phyloP scores from a whole-genome alignment of 23 tunicate genomes.

The Phallusia fumigata region DNA sequence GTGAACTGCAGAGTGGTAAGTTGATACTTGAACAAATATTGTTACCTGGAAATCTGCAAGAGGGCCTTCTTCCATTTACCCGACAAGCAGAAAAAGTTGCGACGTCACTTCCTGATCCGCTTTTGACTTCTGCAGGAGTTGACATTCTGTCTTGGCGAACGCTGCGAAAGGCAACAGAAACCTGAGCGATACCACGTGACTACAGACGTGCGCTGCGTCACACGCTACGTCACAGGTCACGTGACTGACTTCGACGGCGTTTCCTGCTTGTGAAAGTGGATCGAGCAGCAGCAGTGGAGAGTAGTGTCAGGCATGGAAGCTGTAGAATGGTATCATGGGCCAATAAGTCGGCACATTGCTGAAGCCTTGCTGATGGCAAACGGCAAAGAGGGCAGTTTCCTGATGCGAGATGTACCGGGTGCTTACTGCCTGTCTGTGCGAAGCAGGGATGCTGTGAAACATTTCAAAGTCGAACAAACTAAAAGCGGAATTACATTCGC shows the following conservation, averaged over 20 bases:
- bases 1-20: no score
- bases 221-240: background rate
- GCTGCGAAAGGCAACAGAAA: background rate
- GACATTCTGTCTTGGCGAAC: no score
- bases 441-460: constrained; percentile 64
- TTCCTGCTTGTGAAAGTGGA: constrained; percentile 11
- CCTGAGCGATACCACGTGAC: background rate
- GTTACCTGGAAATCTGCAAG: no score
- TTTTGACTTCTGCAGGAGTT: no score
- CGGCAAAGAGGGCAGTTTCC: constrained; percentile 72
- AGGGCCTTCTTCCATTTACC: no score
- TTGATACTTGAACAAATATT: no score
- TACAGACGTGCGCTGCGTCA: background rate
- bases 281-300: background rate
- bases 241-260: background rate
- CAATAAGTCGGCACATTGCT: constrained; percentile 56
- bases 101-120: no score
- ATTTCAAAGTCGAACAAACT: constrained; percentile 65
- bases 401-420: constrained; percentile 32
- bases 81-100: no score
- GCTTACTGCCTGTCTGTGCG: constrained; percentile 61
- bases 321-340: constrained; percentile 70
- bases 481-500: constrained; percentile 46
- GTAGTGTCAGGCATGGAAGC: constrained; percentile 43
- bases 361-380: constrained; percentile 71